Evolutionary conservation across 2,888 invertebrate species (phyloP).

Genomic region (Ophraella communa): DNA sequence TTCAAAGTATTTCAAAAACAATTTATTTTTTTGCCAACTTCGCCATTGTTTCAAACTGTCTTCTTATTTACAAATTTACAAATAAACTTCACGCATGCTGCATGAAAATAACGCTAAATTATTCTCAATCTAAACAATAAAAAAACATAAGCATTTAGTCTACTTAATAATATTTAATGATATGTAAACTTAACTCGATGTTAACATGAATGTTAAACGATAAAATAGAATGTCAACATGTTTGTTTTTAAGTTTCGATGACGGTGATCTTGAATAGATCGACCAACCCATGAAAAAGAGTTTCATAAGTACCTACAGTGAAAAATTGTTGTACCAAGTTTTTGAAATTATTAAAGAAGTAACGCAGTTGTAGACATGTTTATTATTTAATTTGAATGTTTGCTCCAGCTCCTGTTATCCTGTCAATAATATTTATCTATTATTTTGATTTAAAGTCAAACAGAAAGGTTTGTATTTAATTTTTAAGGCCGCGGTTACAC

Average conservation of each 20-base stretch:
- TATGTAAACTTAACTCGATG: constrained; percentile 15
- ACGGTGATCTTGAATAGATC: background rate
- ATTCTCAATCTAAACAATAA: background rate
- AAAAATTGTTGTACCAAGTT: background rate
- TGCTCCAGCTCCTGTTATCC: too few species aligned
- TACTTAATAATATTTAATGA: constrained; percentile 11
- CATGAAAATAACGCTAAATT: background rate
- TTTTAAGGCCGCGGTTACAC: too few species aligned
- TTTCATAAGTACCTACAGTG: background rate
- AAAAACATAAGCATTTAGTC: background rate
- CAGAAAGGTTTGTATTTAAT: too few species aligned
- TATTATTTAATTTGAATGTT: background rate
- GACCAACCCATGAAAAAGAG: background rate
- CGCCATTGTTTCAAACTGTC: background rate
- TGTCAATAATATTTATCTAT: too few species aligned
- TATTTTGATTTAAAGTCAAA: too few species aligned
- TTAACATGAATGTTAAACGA: constrained; percentile 17
- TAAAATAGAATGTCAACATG: constrained; percentile 21
- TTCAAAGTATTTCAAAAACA: background rate
- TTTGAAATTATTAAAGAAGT: background rate
- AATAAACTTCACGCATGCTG: background rate
- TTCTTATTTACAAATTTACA: too few species aligned
- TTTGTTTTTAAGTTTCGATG: constrained; percentile 4
- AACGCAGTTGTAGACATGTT: background rate
- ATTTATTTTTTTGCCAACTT: background rate